Evolutionary conservation across 2,888 invertebrate genomes (phyloP), one percentile per base, ranked within the genome.

Genomic region (Stegana nigrithorax): DNA sequence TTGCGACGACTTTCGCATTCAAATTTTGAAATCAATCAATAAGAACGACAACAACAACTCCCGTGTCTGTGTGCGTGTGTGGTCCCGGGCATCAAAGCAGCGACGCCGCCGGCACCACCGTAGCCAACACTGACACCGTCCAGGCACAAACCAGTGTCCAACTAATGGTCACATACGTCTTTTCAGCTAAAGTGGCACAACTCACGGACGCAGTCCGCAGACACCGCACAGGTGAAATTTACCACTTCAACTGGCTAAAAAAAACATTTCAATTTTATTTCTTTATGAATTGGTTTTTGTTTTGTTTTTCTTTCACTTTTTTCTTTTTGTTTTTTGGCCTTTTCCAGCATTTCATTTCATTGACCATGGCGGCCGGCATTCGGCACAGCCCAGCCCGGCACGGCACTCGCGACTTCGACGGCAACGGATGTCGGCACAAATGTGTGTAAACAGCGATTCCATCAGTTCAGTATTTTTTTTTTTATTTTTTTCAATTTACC

Each of bases 221-320:
- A 45, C 45, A 45, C 62, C 69, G 72, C 73, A 76, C 75, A 76
- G 75, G 75, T 76, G 75, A 76, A 76, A 76, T 78, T 76, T 78
- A 74, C 79, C 75, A 76, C 79, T 78, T 75, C 65, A 73, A 67
- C 64, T n/a, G 72, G 72, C 67, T 78, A 77, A 77, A 76, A 78
- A 77, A 77, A 75, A 77, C 75, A 76, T 76, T 77, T 72, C 69
- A 76, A 76, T 76, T 75, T 76, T 12, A 36, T 4, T 19, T 39
- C 39, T 39, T 39, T 39, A 39, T n/a, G n/a, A n/a, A n/a, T n/a
- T n/a, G n/a, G n/a, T n/a, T n/a, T n/a, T n/a, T n/a, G n/a, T n/a
- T n/a, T n/a, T n/a, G n/a, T n/a, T n/a, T n/a, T n/a, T n/a, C n/a
- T n/a, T n/a, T n/a, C n/a, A n/a, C n/a, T n/a, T n/a, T n/a, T n/a